Conservation (phyloP, 2,113 vertebrate genomes). For the Dinomys branickii region DNA sequence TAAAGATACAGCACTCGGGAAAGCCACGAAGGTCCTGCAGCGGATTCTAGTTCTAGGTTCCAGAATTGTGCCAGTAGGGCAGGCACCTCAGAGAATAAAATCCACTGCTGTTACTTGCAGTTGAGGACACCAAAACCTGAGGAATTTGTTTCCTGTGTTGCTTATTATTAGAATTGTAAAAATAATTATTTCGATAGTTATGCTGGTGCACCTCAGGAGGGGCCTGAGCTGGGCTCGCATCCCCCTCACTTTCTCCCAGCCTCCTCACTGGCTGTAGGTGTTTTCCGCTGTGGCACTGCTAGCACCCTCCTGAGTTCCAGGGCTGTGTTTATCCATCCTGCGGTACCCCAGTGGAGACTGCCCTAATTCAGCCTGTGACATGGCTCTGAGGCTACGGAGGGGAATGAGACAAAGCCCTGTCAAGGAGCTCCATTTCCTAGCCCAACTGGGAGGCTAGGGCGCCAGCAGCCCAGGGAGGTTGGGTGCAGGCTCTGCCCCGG, state of each 20-base stretch:
- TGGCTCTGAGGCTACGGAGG: not conserved
- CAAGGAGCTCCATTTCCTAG: fast-evolving
- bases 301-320: not conserved
- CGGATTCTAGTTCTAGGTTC: not conserved
- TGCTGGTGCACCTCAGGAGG: not conserved
- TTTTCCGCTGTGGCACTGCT: fast-evolving
- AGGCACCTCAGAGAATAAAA: not conserved
- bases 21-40: not conserved
- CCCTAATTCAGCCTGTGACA: fast-evolving
- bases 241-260: not conserved
- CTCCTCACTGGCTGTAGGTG: not conserved
- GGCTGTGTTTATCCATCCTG: fast-evolving
- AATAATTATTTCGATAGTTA: not conserved
- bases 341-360: fast-evolving
- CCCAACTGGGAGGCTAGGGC: fast-evolving
- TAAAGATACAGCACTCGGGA: not conserved
- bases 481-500: not conserved
- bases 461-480: fast-evolving
- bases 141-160: not conserved
- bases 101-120: fast-evolving
- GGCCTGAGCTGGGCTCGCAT: fast-evolving
- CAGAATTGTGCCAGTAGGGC: fast-evolving
- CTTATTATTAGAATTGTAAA: fast-evolving
- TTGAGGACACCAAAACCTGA: not conserved
- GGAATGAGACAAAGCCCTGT: not conserved